phyloP scores from a whole-genome alignment of 2,113 vertebrate genomes.

The Scopus umbretta region DNA sequence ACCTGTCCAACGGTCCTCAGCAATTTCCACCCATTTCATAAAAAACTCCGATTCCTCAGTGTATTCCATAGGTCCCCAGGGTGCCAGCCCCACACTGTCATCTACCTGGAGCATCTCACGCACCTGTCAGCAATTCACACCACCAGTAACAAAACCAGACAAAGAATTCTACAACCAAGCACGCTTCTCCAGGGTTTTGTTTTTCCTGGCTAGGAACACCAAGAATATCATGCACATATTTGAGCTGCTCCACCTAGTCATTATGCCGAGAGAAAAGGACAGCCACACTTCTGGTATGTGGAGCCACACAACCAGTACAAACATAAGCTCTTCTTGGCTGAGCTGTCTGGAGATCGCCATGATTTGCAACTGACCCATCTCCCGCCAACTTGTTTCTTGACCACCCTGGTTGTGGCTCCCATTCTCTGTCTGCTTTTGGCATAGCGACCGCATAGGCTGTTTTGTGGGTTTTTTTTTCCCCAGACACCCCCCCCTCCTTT shows the following conservation, averaged over 20 bases:
- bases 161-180: neutral
- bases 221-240: conserved; percentile 16
- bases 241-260: conserved; percentile 45
- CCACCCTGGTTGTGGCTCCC: conserved; percentile 21
- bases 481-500: neutral
- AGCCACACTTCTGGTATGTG: conserved; percentile 15
- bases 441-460: neutral
- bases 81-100: neutral
- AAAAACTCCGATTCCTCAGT: neutral
- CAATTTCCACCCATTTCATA: neutral
- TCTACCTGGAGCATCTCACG: neutral
- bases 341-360: neutral
- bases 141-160: neutral
- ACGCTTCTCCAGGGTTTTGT: neutral
- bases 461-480: neutral
- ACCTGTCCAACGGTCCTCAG: neutral
- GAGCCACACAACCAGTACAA: conserved; percentile 20
- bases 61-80: neutral
- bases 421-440: neutral
- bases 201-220: conserved; percentile 18
- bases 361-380: conserved; percentile 7
- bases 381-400: neutral
- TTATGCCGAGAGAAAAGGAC: conserved; percentile 20
- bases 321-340: neutral
- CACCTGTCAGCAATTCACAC: neutral